phyloP scores from a whole-genome alignment of 2,888 invertebrate species.

The Andricus curvator region DNA sequence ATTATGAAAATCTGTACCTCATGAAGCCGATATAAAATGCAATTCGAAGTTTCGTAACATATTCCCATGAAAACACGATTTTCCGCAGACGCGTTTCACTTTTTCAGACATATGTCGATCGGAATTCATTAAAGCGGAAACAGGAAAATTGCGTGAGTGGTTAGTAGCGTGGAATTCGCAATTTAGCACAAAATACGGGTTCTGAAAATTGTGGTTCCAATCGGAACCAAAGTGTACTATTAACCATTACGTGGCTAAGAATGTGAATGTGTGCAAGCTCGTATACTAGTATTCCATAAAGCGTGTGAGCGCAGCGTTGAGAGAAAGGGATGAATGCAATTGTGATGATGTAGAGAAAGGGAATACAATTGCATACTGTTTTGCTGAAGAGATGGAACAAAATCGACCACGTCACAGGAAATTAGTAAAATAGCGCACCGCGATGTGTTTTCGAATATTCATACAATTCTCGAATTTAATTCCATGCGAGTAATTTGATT shows the following conservation, averaged over 20 bases:
- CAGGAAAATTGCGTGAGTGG: neutral
- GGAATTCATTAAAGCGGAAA: slow-evolving; percentile 3
- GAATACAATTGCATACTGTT: slow-evolving; percentile 41
- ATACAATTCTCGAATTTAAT: neutral
- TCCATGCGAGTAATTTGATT: neutral
- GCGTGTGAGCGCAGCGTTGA: neutral
- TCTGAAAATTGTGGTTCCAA: slow-evolving; percentile 20
- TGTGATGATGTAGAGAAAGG: slow-evolving; percentile 23
- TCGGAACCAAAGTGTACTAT: neutral
- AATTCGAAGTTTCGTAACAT: slow-evolving; percentile 1
- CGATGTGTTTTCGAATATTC: slow-evolving; percentile 16
- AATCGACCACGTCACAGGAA: slow-evolving; percentile 39
- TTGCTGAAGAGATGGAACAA: slow-evolving; percentile 46
- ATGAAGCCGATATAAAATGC: neutral
- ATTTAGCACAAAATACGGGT: neutral
- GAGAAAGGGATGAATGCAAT: slow-evolving; percentile 34
- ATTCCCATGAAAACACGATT: neutral
- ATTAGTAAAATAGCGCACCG: slow-evolving; percentile 41
- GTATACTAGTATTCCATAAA: slow-evolving; percentile 12
- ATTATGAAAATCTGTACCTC: neutral
- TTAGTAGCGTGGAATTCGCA: neutral
- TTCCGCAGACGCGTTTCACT: neutral
- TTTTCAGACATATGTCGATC: neutral
- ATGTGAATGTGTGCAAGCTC: neutral
- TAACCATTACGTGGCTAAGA: slow-evolving; percentile 12